Evolutionary conservation across 2,113 vertebrate genomes (phyloP).

Genomic region (Eulemur rufifrons): DNA sequence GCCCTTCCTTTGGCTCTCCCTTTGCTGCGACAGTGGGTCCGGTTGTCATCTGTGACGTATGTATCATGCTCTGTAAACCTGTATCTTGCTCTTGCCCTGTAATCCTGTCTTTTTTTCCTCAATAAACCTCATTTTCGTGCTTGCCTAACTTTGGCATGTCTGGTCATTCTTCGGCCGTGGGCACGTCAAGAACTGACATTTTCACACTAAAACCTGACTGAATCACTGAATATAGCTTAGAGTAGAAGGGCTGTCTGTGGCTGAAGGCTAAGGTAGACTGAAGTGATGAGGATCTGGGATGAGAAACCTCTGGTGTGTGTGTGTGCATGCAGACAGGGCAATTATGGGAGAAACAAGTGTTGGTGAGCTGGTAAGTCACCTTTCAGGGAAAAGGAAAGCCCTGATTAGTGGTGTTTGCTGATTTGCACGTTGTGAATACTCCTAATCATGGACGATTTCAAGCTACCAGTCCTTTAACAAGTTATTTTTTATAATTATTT

Average conservation of each 20-base stretch:
- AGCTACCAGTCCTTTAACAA: constrained; percentile 7
- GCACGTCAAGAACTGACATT: too few species aligned
- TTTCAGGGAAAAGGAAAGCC: neutral
- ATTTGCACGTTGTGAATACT: constrained; percentile 27
- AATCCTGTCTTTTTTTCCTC: too few species aligned
- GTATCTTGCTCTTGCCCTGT: too few species aligned
- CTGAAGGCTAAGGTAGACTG: neutral
- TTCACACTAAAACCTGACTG: too few species aligned
- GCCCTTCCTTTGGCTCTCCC: too few species aligned
- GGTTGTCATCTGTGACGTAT: too few species aligned
- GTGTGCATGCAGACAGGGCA: neutral
- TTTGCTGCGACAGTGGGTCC: too few species aligned
- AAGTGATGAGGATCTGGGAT: neutral
- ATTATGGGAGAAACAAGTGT: neutral
- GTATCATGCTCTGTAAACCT: too few species aligned
- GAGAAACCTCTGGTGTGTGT: neutral
- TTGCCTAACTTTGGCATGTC: too few species aligned
- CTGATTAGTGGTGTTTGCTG: neutral
- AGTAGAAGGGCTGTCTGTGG: neutral
- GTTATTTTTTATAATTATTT: constrained; percentile 17
- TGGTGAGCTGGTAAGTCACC: neutral
- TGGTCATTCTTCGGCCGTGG: too few species aligned
- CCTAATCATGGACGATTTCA: neutral
- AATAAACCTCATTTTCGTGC: too few species aligned
- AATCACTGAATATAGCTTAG: neutral